phyloP scores from a whole-genome alignment of 2,797 vertebrate genomes.

The Chelon labrosus region DNA sequence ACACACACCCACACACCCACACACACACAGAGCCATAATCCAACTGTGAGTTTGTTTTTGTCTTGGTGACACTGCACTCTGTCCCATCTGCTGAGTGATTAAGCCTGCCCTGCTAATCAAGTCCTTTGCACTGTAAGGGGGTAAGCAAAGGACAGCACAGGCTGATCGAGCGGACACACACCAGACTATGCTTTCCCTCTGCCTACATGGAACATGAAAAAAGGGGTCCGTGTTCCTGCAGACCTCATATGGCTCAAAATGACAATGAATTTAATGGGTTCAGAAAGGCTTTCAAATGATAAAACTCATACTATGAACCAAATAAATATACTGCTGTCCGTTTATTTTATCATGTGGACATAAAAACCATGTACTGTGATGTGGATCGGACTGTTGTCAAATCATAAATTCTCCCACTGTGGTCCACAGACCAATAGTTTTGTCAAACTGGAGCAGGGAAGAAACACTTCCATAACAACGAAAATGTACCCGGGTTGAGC shows the following conservation, averaged over 20 bases:
- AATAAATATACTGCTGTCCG: background rate
- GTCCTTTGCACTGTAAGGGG: slow-evolving; percentile 41
- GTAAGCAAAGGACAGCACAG: slow-evolving; percentile 32
- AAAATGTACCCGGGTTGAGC: no score
- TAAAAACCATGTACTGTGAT: background rate
- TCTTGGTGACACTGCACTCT: slow-evolving; percentile 66
- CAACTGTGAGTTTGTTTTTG: slow-evolving; percentile 69
- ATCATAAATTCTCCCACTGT: background rate
- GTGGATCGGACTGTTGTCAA: background rate
- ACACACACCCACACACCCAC: background rate
- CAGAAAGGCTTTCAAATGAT: no score
- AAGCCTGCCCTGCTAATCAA: slow-evolving; percentile 73
- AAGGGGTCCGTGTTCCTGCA: background rate
- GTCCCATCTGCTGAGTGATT: slow-evolving; percentile 76
- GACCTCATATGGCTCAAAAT: background rate
- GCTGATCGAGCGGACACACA: slow-evolving; percentile 3
- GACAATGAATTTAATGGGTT: background rate
- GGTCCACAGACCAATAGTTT: background rate
- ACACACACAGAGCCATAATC: slow-evolving; percentile 43
- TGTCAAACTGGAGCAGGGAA: no score
- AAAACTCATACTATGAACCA: no score
- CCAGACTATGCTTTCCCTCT: background rate
- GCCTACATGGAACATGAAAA: background rate
- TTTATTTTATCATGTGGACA: background rate
- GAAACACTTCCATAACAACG: no score